Percentiles rank a stretch among this genome's conserved stretches.
These are phyloP conservation scores for Progne subis DNA, from an alignment of 2,113 vertebrate genomes.

Conservation along the genomic window DNA sequence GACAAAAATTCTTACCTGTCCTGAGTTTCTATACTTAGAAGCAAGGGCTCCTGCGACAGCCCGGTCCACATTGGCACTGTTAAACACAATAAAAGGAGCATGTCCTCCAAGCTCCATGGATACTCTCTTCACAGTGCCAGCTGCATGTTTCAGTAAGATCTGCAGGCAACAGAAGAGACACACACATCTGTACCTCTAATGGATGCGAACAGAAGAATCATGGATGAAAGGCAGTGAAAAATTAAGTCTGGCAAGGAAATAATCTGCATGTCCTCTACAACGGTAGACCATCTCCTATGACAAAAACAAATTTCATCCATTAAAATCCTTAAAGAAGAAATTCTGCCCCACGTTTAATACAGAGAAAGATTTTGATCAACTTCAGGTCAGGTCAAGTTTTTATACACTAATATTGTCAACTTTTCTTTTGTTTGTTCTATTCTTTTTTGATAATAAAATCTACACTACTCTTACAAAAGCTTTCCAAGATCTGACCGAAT, in stretches of 20 bases:
- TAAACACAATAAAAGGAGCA: constrained; percentile 96
- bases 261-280: not conserved
- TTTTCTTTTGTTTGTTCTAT: not conserved
- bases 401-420: not conserved
- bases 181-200: not conserved
- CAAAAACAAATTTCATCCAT: not conserved
- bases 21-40: constrained; percentile 93
- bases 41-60: constrained; percentile 88
- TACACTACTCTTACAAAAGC: not conserved
- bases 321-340: not conserved
- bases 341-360: not conserved
- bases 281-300: not conserved
- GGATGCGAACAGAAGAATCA: not conserved
- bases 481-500: not conserved
- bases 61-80: constrained; percentile 86
- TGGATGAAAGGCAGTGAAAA: not conserved
- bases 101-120: constrained; percentile 98
- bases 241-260: not conserved
- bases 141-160: constrained; percentile 85
- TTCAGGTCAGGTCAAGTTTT: not conserved
- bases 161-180: constrained; percentile 56
- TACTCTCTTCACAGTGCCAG: constrained; percentile 88
- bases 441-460: not conserved
- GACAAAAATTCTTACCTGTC: constrained; percentile 81
- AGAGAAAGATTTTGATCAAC: not conserved